Evolutionary conservation across 1,140 invertebrate species (phyloP).

Genomic region (Lordiphosa stackelbergi): DNA sequence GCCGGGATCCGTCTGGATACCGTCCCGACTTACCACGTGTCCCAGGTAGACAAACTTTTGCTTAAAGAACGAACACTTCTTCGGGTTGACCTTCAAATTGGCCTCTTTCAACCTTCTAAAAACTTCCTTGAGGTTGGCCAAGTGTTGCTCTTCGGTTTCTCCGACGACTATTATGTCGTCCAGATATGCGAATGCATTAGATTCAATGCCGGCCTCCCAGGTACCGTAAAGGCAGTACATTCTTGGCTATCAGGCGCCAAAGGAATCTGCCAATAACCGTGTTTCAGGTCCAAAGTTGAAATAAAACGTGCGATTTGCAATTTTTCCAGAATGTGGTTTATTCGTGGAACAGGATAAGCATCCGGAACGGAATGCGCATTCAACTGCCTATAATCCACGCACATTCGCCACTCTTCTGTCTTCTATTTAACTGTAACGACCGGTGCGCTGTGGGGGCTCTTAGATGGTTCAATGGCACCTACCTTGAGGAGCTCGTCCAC

Average conservation of each 20-base stretch:
- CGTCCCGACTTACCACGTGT: not conserved
- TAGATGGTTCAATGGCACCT: too few species aligned
- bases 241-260: not conserved
- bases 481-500: not conserved
- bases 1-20: constrained; percentile 19
- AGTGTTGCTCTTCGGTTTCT: not conserved
- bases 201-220: not conserved
- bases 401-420: not conserved
- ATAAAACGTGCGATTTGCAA: not conserved
- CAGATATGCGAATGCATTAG: not conserved
- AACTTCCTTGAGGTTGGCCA: too few species aligned
- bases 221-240: not conserved
- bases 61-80: not conserved
- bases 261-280: not conserved
- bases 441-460: not conserved
- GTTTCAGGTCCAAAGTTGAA: too few species aligned
- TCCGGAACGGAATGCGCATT: not conserved
- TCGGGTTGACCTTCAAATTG: not conserved
- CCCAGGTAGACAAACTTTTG: not conserved
- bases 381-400: not conserved
- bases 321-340: constrained; percentile 7
- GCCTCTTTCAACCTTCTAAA: too few species aligned
- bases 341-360: constrained; percentile 7
- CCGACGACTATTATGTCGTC: constrained; percentile 6
- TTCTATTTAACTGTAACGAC: not conserved